A percentile compares a stretch with the other conserved stretches of the same genome.
phyloP scores from a whole-genome alignment of 1,140 invertebrate genomes.

The Pseudomyrmex gracilis region DNA sequence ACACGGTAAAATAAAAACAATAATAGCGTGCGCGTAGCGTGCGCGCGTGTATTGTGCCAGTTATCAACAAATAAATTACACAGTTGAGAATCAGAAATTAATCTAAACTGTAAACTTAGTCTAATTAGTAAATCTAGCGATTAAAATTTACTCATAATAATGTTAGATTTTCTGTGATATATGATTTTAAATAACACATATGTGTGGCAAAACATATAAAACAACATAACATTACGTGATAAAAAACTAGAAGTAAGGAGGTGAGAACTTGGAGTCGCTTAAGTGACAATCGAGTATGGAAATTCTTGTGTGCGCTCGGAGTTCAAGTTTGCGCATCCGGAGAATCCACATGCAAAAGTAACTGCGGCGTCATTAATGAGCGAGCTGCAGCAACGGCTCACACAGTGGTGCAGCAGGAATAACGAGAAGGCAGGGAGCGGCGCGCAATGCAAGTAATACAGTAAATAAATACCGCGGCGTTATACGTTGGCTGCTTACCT shows the following conservation, averaged over 20 bases:
- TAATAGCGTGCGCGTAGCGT: too few relatives aligned
- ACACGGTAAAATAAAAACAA: too few relatives aligned
- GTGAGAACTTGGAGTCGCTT: not conserved
- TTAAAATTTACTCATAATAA: too few relatives aligned
- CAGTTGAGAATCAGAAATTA: too few relatives aligned
- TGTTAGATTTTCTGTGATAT: too few relatives aligned
- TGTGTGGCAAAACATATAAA: too few relatives aligned
- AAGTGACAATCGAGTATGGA: not conserved
- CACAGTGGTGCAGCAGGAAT: not conserved
- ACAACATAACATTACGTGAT: not conserved
- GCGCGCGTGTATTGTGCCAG: too few relatives aligned
- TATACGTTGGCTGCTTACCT: conserved; percentile 42
- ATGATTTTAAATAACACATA: too few relatives aligned
- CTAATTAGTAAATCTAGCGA: too few relatives aligned
- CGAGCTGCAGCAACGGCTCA: not conserved
- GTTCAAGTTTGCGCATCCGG: conserved; percentile 26
- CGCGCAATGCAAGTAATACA: conserved; percentile 56
- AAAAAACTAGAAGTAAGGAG: not conserved
- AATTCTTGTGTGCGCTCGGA: not conserved
- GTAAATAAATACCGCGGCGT: conserved; percentile 62
- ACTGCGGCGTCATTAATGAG: conserved; percentile 42
- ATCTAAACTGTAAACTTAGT: too few relatives aligned
- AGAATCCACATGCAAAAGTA: conserved; percentile 35
- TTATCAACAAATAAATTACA: too few relatives aligned
- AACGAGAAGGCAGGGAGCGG: conserved; percentile 37